Base-by-base conservation (phyloP, 2,888 invertebrate genomes). In the Ennomos erosarius region DNA sequence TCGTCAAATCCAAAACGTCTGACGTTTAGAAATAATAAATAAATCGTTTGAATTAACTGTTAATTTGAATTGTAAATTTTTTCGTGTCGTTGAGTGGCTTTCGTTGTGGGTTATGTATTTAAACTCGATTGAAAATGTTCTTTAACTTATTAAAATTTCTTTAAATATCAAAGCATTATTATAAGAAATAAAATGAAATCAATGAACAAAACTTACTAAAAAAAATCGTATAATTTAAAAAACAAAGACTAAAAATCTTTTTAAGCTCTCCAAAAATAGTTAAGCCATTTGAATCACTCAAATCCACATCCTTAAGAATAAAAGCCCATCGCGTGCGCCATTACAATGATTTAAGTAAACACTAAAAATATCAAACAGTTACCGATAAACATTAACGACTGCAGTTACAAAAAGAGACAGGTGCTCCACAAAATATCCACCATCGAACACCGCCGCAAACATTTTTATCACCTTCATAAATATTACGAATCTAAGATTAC, bases 381-480 rank as follows among this genome's bases (percentile, higher is more conserved):
- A 65, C 72, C 75, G 76, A 78, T 76, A 75, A 78, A 75, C 75
- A 74, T 78, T 75, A 76, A 71, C 73, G 72, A 74, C 71, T 78
- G 78, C 79, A 79, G 78, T 78, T 76, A 77, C 75, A 76, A 79
- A 74, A 76, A 79, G 71, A 76, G 85, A 83, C 85, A 87, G 87
- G 87, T 87, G 87, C 87, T 84, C 81, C 71, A 82, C 81, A 82
- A 82, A 81, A 75, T 78, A 81, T 78, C 73, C 78, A 82, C 62
- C 62, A 82, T 68, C 68, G 78, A 79, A 84, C 88, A 86, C 66
- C 74, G 81, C 90, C 90, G 87, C 90, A 85, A 85, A 89, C 91
- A 86, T 81, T 90, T 90, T 91, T 91, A 92, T 90, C 84, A 81
- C 84, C 66, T 55, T 77, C 85, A 83, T 91, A 90, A 91, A 90